Conservation (phyloP, 2,888 invertebrate genomes). For the Diabrotica balteata region DNA sequence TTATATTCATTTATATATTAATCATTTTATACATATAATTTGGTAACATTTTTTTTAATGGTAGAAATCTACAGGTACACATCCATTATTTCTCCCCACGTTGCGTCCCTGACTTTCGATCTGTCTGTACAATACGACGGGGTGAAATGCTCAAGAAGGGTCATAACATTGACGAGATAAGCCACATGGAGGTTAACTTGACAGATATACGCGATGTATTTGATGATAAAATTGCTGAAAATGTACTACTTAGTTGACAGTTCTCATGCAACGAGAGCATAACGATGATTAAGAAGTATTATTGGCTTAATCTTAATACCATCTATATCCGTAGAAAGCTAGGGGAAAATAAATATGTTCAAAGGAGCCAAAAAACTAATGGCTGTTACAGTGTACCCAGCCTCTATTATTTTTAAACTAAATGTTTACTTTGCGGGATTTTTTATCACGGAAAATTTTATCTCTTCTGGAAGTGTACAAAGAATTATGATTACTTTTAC, state of each 20-base stretch:
- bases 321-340: background rate
- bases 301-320: slow-evolving; percentile 1
- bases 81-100: background rate
- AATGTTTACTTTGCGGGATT: too few species aligned
- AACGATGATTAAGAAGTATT: slow-evolving; percentile 10
- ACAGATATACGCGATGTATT: slow-evolving; percentile 7
- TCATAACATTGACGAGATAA: slow-evolving; percentile 27
- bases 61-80: too few species aligned
- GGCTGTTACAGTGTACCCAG: too few species aligned
- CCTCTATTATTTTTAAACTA: too few species aligned
- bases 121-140: slow-evolving; percentile 12
- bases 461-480: too few species aligned
- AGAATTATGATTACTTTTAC: too few species aligned
- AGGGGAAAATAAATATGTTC: too few species aligned
- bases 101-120: background rate
- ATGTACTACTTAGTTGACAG: slow-evolving; percentile 8
- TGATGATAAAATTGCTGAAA: slow-evolving; percentile 11
- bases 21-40: too few species aligned
- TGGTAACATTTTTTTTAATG: too few species aligned
- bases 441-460: too few species aligned
- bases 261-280: slow-evolving; percentile 9
- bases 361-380: too few species aligned
- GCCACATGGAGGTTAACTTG: slow-evolving; percentile 16
- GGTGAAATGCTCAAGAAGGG: slow-evolving; percentile 17
- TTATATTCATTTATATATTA: too few species aligned